Evolutionary conservation across 2,113 vertebrate genomes (phyloP).

Genomic region (Cavia aperea): DNA sequence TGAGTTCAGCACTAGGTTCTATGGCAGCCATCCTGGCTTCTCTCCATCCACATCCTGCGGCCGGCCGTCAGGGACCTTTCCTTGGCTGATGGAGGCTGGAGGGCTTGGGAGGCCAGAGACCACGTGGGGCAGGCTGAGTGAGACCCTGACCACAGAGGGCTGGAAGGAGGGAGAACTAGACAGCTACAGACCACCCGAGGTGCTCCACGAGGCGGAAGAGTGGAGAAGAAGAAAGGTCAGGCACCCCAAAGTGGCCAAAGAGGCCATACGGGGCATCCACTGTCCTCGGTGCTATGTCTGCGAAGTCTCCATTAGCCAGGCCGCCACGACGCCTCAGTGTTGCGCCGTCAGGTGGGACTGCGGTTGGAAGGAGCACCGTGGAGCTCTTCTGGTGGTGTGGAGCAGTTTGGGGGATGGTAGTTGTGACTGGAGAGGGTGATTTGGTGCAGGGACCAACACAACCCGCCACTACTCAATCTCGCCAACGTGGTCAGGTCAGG

Average conservation of each 20-base stretch:
- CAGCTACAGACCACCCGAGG: neutral
- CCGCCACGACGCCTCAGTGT: neutral
- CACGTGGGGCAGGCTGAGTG: neutral
- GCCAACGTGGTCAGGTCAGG: neutral
- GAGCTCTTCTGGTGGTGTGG: neutral
- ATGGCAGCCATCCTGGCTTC: neutral
- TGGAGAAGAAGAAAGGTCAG: neutral
- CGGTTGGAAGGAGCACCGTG: neutral
- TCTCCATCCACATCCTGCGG: neutral
- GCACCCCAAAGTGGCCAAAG: neutral
- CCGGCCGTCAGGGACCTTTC: neutral
- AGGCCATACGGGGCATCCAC: neutral
- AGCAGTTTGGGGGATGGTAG: neutral
- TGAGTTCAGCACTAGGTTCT: neutral
- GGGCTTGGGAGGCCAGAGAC: neutral
- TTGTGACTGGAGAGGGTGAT: neutral
- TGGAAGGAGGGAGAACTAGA: neutral
- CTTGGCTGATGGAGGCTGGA: neutral
- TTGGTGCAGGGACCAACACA: neutral
- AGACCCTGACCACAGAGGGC: fast-evolving
- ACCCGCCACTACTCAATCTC: neutral
- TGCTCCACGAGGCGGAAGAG: neutral
- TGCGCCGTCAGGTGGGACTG: neutral
- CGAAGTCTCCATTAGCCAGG: neutral
- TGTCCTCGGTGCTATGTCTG: neutral